Evolutionary conservation across 1,140 invertebrate species (phyloP).

Genomic region (Cardiocondyla obscurior): DNA sequence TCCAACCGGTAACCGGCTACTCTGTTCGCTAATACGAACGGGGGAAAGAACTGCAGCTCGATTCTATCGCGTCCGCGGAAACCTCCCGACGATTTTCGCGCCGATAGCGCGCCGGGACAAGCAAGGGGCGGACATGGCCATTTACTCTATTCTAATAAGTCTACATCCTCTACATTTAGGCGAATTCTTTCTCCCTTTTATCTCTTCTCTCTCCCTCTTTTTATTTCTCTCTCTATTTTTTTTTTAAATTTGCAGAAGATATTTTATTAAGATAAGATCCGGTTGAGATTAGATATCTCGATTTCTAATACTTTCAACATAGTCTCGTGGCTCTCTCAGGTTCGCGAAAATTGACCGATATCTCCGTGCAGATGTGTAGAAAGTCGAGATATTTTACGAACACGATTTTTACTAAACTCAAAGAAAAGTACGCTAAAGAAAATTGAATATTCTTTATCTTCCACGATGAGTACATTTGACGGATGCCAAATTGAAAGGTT

Average conservation of each 20-base stretch:
- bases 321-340: background rate
- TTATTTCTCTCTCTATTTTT: background rate
- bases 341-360: background rate
- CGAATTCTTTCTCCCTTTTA: background rate
- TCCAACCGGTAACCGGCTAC: slow-evolving; percentile 61
- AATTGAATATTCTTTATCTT: slow-evolving; percentile 3
- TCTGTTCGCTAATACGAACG: slow-evolving; percentile 51
- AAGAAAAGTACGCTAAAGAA: background rate
- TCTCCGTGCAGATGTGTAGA: background rate
- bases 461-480: background rate
- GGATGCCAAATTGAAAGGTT: background rate
- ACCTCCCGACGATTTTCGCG: slow-evolving; percentile 45
- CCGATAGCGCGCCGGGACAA: background rate
- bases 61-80: slow-evolving; percentile 24
- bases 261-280: background rate
- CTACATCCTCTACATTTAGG: background rate
- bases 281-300: background rate
- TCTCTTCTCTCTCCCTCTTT: background rate
- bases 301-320: background rate
- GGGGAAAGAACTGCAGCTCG: slow-evolving; percentile 38
- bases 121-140: background rate
- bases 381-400: background rate
- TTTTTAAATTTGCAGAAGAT: background rate
- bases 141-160: background rate
- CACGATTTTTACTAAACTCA: background rate